phyloP scores from a whole-genome alignment of 2,888 invertebrate species.

The Rhagium mordax region DNA sequence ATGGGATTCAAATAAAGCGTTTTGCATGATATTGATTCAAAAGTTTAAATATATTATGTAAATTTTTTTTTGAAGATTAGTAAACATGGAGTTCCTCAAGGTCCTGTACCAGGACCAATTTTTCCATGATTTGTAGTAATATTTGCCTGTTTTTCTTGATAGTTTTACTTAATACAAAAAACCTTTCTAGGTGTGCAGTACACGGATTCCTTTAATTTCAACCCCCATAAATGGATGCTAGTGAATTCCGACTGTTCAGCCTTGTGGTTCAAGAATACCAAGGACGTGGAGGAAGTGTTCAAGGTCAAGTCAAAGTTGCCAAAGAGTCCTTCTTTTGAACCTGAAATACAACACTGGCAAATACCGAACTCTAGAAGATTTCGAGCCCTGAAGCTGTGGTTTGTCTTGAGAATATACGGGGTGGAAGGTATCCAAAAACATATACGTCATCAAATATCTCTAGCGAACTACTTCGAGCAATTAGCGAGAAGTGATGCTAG shows the following conservation, averaged over 20 bases:
- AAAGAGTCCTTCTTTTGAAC: conserved; percentile 69
- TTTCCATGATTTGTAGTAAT: too few species aligned
- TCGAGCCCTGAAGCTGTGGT: conserved; percentile 94
- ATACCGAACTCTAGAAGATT: conserved; percentile 90
- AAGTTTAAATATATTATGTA: too few species aligned
- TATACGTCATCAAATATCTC: conserved; percentile 81
- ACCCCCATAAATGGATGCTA: conserved; percentile 96
- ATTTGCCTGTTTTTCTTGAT: too few species aligned
- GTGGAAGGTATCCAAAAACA: conserved; percentile 84
- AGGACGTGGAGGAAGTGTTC: conserved; percentile 87
- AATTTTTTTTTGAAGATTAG: too few species aligned
- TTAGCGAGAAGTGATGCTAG: conserved; percentile 80
- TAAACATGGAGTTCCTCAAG: too few species aligned
- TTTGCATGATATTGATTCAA: too few species aligned
- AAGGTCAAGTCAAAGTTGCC: conserved; percentile 73
- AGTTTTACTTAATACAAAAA: too few species aligned
- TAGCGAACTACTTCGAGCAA: conserved; percentile 86
- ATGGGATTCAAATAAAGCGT: too few species aligned
- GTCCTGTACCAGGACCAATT: too few species aligned
- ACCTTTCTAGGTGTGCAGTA: conserved; percentile 73
- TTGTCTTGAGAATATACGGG: conserved; percentile 88
- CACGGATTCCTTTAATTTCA: conserved; percentile 93
- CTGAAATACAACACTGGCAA: conserved; percentile 93
- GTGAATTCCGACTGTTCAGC: conserved; percentile 97
- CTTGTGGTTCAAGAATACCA: conserved; percentile 90